Base-by-base conservation (phyloP, 2,113 vertebrate genomes). In the Xiphorhynchus elegans region DNA sequence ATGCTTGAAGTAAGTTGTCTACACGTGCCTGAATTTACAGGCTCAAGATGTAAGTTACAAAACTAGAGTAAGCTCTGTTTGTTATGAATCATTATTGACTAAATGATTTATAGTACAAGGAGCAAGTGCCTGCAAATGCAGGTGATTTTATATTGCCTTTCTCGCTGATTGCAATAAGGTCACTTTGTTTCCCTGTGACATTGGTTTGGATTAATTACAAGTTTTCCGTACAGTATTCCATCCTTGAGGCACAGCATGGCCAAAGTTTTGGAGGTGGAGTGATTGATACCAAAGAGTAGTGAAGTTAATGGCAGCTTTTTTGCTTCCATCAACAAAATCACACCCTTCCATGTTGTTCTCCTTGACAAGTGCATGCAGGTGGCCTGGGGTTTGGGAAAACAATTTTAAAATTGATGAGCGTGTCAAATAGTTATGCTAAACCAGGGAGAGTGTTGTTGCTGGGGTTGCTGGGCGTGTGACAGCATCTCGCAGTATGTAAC, bases 191-290 rank as follows among this genome's bases (percentile, higher is more conserved):
- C 83, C n/a, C 7, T 25, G 33, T 88, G 62, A 47, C 80, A 83
- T 53, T 58, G 86, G 26, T 46, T 94, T 92, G 62, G 47, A 63
- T 86, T 96, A 83, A 95, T 96, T 93, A 77, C 72, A 85, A 82
- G 6, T 64, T 89, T 83, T n/a, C 35, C 59, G 73, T 33, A 4
- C 66, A 52, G 50, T 44, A 39, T 49, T 67, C 33, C 76, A 42
- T 46, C 60, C n/a, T 85, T 79, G 87, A 96, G 92, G n/a, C 13
- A 7, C 42, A 29, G 39, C 0, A 0, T 25, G 52, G 55, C 39
- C 26, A 80, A 63, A 11, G 63, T 90, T 90, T 24, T 55, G 76
- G 55, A 84, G 59, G 44, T 60, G 58, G 64, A 78, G 62, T 85
- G 53, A 69, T 53, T 62, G 56, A 68, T 76, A 63, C 39, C 8